Conservation (phyloP, 2,113 vertebrate species). For the Plestiodon gilberti region DNA sequence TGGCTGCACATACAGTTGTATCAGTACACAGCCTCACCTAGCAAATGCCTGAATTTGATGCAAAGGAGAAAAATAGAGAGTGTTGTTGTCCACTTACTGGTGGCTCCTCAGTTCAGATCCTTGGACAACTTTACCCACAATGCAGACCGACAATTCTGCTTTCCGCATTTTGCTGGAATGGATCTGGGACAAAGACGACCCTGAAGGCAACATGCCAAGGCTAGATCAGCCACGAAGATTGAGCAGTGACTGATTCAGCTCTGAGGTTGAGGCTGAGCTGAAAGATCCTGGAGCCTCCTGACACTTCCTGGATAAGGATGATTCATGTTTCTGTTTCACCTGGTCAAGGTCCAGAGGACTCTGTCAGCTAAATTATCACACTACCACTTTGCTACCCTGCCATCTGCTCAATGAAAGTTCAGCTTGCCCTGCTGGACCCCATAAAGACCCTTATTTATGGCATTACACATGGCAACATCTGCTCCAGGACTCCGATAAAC, state of each 20-base stretch:
- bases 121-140: too few relatives aligned
- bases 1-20: too few relatives aligned
- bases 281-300: conserved; percentile 16
- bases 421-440: conserved; percentile 76
- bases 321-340: conserved; percentile 61
- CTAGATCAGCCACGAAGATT: too few relatives aligned
- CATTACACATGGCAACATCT: conserved; percentile 82
- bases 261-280: background rate
- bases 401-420: conserved; percentile 81
- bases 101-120: too few relatives aligned
- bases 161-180: too few relatives aligned
- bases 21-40: too few relatives aligned
- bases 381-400: conserved; percentile 80
- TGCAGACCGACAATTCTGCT: too few relatives aligned
- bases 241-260: background rate
- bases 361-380: conserved; percentile 66
- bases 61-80: too few relatives aligned
- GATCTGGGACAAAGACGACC: too few relatives aligned
- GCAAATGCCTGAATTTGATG: too few relatives aligned
- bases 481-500: conserved; percentile 70
- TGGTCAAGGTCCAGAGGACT: conserved; percentile 72
- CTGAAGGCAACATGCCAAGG: too few relatives aligned
- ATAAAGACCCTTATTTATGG: conserved; percentile 84
- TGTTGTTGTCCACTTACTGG: too few relatives aligned
- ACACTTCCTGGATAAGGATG: conserved; percentile 55